Base-by-base conservation (phyloP, 2,797 vertebrate species). In the Arctocebus calabarensis region DNA sequence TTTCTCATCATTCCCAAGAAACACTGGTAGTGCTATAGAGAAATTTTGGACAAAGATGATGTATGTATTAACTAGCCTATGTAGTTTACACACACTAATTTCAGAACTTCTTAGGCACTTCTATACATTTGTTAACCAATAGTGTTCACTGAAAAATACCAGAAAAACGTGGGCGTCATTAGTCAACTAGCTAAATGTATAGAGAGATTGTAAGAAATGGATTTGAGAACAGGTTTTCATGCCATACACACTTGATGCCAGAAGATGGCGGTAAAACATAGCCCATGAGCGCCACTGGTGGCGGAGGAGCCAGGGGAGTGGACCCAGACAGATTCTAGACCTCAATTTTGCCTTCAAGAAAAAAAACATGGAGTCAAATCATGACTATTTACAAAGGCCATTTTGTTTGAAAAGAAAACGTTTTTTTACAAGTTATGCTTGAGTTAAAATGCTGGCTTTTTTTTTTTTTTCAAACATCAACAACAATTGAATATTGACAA, bases 261-360 rank as follows among this genome's bases (percentile, higher is more conserved):
- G 84, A 68, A 94, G 97, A 81, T 95, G 97, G 95, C 59, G 61
- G 25, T 84, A 83, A 45, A 94, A 88, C 81, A 96, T 59, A 95
- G 62, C 34, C 13, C 7, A 40, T 32, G 73, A 77, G 37, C 59
- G 68, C 19, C 40, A 34, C 3, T 4, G 19, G 13, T 0, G 5
- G 32, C 14, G 3, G 1, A 1, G 19, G 1, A 7, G 2, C 3
- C 3, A 1, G 9, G 27, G 1, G 1, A 32, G 1, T 1, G 55
- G 19, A 22, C 5, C 3, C 0, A 7, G 7, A 74, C 88, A 34
- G 57, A 74, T 29, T 64, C 17, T 85, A 34, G 9, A 52, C 29
- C 12, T 87, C 25, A 20, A 23, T 88, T 78, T 92, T 55, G 73
- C 5, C 12, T 52, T 43, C 45, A 61, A 25, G 23, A 40, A 61